A percentile compares a stretch with the other conserved stretches of the same genome.
Evolutionary conservation across 23 tunicate species (phyloP).

Genomic region (Halocynthia roretzi): DNA sequence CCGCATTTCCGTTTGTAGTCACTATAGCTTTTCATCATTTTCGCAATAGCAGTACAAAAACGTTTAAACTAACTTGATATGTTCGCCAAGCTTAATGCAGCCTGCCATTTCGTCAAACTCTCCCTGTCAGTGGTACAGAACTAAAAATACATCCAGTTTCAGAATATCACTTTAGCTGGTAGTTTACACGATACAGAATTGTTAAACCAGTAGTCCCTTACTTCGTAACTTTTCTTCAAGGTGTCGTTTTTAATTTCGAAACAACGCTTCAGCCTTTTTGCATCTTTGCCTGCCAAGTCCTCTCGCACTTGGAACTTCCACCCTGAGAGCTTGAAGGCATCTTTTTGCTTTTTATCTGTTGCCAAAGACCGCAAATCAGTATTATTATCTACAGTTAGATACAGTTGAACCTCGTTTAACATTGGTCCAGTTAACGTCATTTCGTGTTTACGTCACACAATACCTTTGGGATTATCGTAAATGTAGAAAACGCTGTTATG

Average conservation of each 20-base stretch:
- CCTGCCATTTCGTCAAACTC: slow-evolving; percentile 22
- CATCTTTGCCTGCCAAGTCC: slow-evolving; percentile 43
- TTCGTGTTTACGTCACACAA: background rate
- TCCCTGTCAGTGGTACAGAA: slow-evolving; percentile 55
- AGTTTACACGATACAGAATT: background rate
- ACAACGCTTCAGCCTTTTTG: slow-evolving; percentile 67
- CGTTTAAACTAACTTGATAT: no score
- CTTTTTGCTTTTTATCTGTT: slow-evolving; percentile 82
- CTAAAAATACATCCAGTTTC: slow-evolving; percentile 2
- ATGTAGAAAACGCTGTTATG: slow-evolving; percentile 48
- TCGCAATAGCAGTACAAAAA: no score
- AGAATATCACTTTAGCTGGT: background rate
- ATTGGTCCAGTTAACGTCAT: background rate
- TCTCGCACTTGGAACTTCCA: slow-evolving; percentile 25
- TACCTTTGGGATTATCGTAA: slow-evolving; percentile 74
- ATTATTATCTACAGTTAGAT: no score
- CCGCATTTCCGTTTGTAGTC: background rate
- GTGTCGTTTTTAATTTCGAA: slow-evolving; percentile 43
- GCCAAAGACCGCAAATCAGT: no score
- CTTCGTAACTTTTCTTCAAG: slow-evolving; percentile 34
- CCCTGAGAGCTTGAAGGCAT: slow-evolving; percentile 40
- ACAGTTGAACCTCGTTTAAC: no score
- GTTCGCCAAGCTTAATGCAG: background rate
- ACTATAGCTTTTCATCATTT: no score
- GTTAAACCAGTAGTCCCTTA: slow-evolving; percentile 12